Percentiles rank a stretch among this genome's conserved stretches.
phyloP scores from a whole-genome alignment of 2,888 invertebrate genomes.

The Diaperis boleti region DNA sequence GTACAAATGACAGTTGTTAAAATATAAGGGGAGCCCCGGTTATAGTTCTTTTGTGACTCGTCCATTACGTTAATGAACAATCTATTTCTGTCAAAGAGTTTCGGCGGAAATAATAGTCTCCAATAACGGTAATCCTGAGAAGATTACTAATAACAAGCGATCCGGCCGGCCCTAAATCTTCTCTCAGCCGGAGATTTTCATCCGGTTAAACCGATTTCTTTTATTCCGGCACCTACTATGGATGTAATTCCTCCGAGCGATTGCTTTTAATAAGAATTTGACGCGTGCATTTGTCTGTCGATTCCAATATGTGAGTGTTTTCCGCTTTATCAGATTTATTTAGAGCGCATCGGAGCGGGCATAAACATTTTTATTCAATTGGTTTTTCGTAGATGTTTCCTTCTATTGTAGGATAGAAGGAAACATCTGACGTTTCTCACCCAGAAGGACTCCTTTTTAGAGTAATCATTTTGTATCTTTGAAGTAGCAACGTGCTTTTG shows the following conservation, averaged over 20 bases:
- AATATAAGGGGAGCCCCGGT: slow-evolving; percentile 30
- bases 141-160: slow-evolving; percentile 55
- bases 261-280: slow-evolving; percentile 39
- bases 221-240: slow-evolving; percentile 22
- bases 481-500: slow-evolving; percentile 48
- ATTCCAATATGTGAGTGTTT: slow-evolving; percentile 34
- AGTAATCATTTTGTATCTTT: slow-evolving; percentile 50
- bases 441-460: slow-evolving; percentile 45
- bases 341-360: slow-evolving; percentile 17
- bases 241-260: slow-evolving; percentile 33
- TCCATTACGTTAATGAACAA: slow-evolving; percentile 54
- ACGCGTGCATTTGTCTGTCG: slow-evolving; percentile 33
- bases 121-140: slow-evolving; percentile 53
- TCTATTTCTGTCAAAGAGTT: slow-evolving; percentile 50
- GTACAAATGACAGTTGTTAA: slow-evolving; percentile 36
- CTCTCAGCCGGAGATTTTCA: slow-evolving; percentile 42
- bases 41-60: slow-evolving; percentile 35
- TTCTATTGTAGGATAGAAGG: slow-evolving; percentile 41
- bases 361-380: slow-evolving; percentile 47
- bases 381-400: slow-evolving; percentile 38
- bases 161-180: slow-evolving; percentile 53
- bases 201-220: slow-evolving; percentile 34
- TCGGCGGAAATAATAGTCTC: slow-evolving; percentile 51
- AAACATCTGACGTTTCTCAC: slow-evolving; percentile 47
- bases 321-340: slow-evolving; percentile 37